A percentile compares a stretch with the other conserved stretches of the same genome.
phyloP scores from a whole-genome alignment of 2,888 invertebrate species.

The Pterobdella sp. region DNA sequence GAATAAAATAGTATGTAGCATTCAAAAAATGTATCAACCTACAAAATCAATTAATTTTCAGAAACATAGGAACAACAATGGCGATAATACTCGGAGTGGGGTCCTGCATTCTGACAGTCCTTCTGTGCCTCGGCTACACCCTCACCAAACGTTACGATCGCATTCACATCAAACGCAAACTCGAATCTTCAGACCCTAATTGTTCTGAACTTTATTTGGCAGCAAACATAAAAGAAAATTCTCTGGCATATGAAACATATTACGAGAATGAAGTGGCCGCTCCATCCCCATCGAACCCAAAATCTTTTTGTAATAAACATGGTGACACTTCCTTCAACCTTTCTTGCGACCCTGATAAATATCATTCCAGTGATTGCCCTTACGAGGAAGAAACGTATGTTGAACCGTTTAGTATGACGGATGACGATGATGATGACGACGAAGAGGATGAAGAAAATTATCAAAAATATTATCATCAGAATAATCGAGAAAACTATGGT shows the following conservation, averaged over 20 bases:
- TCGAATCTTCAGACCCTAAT: slow-evolving; percentile 30
- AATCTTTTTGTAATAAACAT: neutral
- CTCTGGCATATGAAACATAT: slow-evolving; percentile 18
- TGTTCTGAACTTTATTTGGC: slow-evolving; percentile 36
- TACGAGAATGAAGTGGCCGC: slow-evolving; percentile 23
- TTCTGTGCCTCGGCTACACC: slow-evolving; percentile 11
- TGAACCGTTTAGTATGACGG: neutral
- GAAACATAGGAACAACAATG: slow-evolving; percentile 29
- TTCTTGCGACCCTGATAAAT: neutral
- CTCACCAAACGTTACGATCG: slow-evolving; percentile 31
- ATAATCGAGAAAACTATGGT: neutral
- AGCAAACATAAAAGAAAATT: slow-evolving; percentile 25
- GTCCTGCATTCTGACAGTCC: slow-evolving; percentile 19
- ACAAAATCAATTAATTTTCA: slow-evolving; percentile 23
- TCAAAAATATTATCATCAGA: neutral
- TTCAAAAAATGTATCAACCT: no score
- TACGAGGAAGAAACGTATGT: neutral
- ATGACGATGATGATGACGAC: neutral
- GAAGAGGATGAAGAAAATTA: neutral
- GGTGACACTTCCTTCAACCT: neutral
- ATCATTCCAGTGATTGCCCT: neutral
- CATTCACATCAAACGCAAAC: slow-evolving; percentile 26
- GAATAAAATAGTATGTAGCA: no score
- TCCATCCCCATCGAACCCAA: neutral
- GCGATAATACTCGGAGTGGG: slow-evolving; percentile 12